Evolutionary conservation across 2,888 invertebrate species (phyloP).

Genomic region (Chrysolina haemoptera): DNA sequence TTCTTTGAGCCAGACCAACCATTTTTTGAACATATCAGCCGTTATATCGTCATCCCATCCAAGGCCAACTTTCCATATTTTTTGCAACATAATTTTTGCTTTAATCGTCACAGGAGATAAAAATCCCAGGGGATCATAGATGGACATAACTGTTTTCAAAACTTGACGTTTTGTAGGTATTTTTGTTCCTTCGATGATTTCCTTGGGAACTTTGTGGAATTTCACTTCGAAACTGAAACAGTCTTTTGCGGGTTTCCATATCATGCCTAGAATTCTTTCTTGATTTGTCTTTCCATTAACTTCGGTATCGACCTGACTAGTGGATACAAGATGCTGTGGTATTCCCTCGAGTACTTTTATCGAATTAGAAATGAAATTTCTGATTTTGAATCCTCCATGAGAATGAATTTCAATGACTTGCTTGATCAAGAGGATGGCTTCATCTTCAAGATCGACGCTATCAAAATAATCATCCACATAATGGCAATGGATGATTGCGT

Average conservation of each 20-base stretch:
- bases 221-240: constrained; percentile 10
- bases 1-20: too few relatives aligned
- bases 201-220: constrained; percentile 12
- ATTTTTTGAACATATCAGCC: too few relatives aligned
- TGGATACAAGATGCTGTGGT: not conserved
- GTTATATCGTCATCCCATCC: constrained; percentile 16
- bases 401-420: constrained; percentile 12
- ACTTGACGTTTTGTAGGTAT: constrained; percentile 26
- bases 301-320: not conserved
- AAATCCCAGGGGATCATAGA: constrained; percentile 13
- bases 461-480: constrained; percentile 28
- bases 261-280: constrained; percentile 6
- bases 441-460: not conserved
- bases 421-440: constrained; percentile 15
- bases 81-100: not conserved
- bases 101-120: constrained; percentile 1
- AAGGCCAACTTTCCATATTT: constrained; percentile 21
- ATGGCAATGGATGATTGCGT: constrained; percentile 8
- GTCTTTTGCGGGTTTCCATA: constrained; percentile 20
- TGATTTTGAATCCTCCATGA: not conserved
- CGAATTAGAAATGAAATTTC: constrained; percentile 22
- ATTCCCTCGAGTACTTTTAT: constrained; percentile 3
- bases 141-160: constrained; percentile 3
- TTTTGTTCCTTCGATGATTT: constrained; percentile 14
- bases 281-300: not conserved